Evolutionary conservation across 2,888 invertebrate genomes (phyloP).

Genomic region (Buathra laborator): DNA sequence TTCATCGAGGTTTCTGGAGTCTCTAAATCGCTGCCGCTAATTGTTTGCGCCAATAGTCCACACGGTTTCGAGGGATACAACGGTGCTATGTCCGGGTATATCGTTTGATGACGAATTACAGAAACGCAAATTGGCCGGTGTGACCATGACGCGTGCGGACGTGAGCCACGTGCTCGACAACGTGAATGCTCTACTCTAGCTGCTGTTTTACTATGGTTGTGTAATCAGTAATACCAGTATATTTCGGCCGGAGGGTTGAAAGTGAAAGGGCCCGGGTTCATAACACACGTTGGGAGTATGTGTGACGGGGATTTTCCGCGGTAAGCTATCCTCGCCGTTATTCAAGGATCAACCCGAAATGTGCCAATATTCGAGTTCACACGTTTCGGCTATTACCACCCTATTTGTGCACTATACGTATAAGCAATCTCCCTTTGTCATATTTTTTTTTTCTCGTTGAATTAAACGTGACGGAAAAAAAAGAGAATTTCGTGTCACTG

Average conservation of each 20-base stretch:
- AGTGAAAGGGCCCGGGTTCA: conserved; percentile 69
- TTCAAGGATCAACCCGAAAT: conserved; percentile 61
- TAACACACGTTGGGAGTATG: conserved; percentile 23
- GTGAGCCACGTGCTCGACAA: conserved; percentile 82
- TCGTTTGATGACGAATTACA: conserved; percentile 75
- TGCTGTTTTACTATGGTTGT: conserved; percentile 78
- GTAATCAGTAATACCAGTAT: conserved; percentile 83
- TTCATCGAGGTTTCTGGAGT: background rate
- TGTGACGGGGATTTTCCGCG: conserved; percentile 54
- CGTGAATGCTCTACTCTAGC: conserved; percentile 40
- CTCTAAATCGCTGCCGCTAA: background rate
- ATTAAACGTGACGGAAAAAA: background rate
- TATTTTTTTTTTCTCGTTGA: background rate
- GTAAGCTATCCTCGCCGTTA: conserved; percentile 57
- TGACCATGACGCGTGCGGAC: conserved; percentile 83
- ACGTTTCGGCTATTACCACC: conserved; percentile 52
- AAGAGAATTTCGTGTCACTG: background rate
- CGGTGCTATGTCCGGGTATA: conserved; percentile 57
- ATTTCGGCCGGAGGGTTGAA: conserved; percentile 80
- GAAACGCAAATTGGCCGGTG: conserved; percentile 85
- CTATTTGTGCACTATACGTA: conserved; percentile 32
- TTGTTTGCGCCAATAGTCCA: background rate
- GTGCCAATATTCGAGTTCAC: conserved; percentile 60
- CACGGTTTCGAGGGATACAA: background rate
- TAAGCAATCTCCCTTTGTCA: conserved; percentile 9